Evolutionary conservation across 2,113 vertebrate species (phyloP), one percentile per base, ranked within the genome.

Genomic region (Bufo gargarizans): DNA sequence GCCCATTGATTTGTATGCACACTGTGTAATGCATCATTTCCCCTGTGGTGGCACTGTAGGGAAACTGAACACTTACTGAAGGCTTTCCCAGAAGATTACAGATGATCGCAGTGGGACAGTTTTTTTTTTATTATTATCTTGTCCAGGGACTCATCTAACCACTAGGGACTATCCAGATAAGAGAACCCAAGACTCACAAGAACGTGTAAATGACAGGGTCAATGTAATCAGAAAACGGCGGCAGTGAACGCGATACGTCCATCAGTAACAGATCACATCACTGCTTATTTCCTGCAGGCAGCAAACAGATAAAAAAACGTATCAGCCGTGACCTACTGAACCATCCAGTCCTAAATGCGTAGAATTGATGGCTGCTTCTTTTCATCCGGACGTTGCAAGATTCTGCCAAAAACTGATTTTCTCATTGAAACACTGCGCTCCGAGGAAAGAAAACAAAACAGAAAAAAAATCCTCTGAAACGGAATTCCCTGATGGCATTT

Each of bases 401-500:
- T 69, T 67, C 76, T 63, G 55, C 53, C 86, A 81, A 82, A 85
- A 88, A 81, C 56, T 59, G 74, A 88, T 82, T 88, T 88, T 88
- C 86, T 88, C 78, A 88, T 72, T 88, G 86, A 88, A 88, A 50
- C 78, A 22, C 77, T 67, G n/a, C 55, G 53, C 6, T 20, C 72
- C 72, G 72, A 45, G 59, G 78, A 79, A 17, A 69, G 63, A 88
- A 88, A 61, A 61, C 9, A 5, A 5, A 5, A 6, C 5, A 53
- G 9, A 53, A 69, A 74, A 33, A 90, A 86, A 20, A 49, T 90
- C 89, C 56, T 33, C 33, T 0, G 79, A 90, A 90, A 91, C 89
- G 77, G 43, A 45, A 89, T 90, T 91, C 91, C 90, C 89, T 90
- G 53, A 92, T 92, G 91, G 33, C 69, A 89, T 91, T 91, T 77